Evolutionary conservation across 2,888 invertebrate species (phyloP).

Genomic region (Stratiomys singularior): DNA sequence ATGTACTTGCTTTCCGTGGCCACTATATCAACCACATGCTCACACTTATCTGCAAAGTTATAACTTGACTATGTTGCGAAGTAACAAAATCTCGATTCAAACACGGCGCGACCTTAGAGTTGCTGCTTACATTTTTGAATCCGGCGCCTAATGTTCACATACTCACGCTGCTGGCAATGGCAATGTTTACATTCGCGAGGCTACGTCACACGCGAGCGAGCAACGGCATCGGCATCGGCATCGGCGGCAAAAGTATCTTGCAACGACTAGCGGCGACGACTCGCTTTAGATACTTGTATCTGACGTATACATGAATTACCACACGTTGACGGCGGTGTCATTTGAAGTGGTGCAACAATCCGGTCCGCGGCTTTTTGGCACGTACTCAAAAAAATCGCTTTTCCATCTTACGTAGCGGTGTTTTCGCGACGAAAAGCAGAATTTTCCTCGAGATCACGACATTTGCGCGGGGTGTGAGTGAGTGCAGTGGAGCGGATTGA

Average conservation of each 20-base stretch:
- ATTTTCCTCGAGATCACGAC: background rate
- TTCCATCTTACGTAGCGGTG: background rate
- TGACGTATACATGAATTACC: conserved; percentile 16
- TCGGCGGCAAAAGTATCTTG: no score
- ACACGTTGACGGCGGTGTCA: conserved; percentile 33
- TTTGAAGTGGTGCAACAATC: conserved; percentile 7
- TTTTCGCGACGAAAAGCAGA: conserved; percentile 1
- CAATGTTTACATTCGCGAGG: conserved; percentile 27
- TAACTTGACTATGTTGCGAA: no score
- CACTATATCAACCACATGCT: no score
- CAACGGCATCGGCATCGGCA: background rate
- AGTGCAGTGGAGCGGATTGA: background rate
- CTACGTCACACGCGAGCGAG: background rate
- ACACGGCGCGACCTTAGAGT: background rate
- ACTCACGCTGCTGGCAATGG: background rate
- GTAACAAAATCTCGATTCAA: background rate
- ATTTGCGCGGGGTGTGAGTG: background rate
- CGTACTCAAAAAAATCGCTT: conserved; percentile 1
- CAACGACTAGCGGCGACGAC: background rate
- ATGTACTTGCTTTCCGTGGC: no score
- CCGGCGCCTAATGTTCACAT: background rate
- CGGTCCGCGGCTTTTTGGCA: background rate
- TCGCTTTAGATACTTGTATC: conserved; percentile 1
- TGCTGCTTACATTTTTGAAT: background rate
- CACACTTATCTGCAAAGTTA: no score